Conservation (phyloP, 2,888 invertebrate genomes). For the Polietes domitor region DNA sequence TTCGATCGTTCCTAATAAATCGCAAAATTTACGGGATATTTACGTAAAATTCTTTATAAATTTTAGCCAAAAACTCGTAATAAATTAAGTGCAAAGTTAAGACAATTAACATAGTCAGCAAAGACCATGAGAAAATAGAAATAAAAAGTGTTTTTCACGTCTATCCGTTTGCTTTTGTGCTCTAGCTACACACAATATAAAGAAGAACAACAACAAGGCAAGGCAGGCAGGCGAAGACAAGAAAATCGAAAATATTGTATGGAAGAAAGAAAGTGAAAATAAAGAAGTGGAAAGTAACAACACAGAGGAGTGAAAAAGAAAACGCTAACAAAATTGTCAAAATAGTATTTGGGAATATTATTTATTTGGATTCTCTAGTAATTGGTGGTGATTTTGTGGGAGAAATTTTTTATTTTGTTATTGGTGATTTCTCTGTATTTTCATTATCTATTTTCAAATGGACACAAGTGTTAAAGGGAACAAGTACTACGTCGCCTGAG, state of each 20-base stretch:
- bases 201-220: background rate
- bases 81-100: conserved; percentile 52
- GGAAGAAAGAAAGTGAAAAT: background rate
- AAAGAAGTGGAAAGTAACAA: no score
- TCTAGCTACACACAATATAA: background rate
- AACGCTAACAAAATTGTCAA: background rate
- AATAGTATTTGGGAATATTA: background rate
- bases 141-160: conserved; percentile 24
- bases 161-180: background rate
- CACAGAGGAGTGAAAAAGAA: background rate
- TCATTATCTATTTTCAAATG: background rate
- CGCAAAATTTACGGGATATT: conserved; percentile 44
- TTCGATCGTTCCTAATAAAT: conserved; percentile 64
- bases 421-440: background rate
- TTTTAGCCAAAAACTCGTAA: conserved; percentile 56
- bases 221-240: background rate
- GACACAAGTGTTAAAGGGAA: background rate
- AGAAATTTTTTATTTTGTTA: background rate
- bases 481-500: background rate
- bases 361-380: background rate
- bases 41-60: conserved; percentile 52
- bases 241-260: background rate
- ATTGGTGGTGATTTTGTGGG: background rate
- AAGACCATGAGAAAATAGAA: background rate
- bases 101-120: background rate